These are phyloP conservation scores for Echiichthys vipera DNA, from an alignment of 2,797 vertebrate genomes.

Conservation along the genomic window DNA sequence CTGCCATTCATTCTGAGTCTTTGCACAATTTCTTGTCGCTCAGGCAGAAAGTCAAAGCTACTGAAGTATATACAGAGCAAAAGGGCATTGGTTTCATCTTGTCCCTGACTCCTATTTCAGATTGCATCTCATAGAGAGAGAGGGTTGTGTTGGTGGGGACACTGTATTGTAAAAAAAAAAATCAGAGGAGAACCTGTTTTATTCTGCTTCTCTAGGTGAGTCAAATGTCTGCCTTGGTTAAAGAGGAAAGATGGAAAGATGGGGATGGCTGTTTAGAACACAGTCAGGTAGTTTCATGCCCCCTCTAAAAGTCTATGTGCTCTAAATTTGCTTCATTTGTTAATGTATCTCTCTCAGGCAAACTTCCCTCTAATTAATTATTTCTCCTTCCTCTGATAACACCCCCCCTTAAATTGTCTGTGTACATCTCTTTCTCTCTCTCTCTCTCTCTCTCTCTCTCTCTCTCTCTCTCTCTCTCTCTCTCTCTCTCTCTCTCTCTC, in stretches of 20 bases:
- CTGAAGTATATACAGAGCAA: neutral
- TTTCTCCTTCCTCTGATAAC: neutral
- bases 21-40: neutral
- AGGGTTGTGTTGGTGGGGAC: neutral
- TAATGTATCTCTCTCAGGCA: conserved; percentile 1
- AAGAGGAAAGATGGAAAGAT: neutral
- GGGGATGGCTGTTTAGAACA: conserved; percentile 34
- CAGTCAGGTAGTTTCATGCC: conserved; percentile 8
- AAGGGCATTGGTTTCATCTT: neutral
- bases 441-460: neutral
- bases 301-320: conserved; percentile 8
- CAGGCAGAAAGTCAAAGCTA: neutral
- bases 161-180: neutral
- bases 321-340: conserved; percentile 10
- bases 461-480: neutral
- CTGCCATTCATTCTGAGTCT: conserved; percentile 1
- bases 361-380: conserved; percentile 9
- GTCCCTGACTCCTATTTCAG: neutral
- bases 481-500: neutral
- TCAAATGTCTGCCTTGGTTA: conserved; percentile 15
- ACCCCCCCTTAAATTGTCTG: neutral
- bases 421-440: neutral
- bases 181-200: neutral
- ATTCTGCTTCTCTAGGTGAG: neutral
- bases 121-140: neutral